phyloP scores from a whole-genome alignment of 2,113 vertebrate species.

The Ramphastos sulfuratus region DNA sequence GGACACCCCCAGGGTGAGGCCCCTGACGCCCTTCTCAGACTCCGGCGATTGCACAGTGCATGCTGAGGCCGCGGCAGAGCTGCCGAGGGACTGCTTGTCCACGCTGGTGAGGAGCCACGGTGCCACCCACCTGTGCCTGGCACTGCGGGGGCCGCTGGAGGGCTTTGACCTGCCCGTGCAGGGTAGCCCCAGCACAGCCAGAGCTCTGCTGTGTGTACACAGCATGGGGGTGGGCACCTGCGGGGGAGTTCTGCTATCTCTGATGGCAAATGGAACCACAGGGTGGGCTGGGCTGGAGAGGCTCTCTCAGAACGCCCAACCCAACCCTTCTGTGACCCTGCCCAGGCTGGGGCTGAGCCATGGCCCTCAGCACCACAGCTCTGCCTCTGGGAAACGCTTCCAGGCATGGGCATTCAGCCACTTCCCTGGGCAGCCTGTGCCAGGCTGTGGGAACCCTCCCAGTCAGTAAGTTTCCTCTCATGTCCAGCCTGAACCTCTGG shows the following conservation, averaged over 20 bases:
- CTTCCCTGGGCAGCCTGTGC: too few species aligned
- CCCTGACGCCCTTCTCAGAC: constrained; percentile 93
- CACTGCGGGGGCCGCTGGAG: not conserved
- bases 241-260: not conserved
- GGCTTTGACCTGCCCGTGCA: not conserved
- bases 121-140: not conserved
- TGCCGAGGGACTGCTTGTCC: constrained; percentile 87
- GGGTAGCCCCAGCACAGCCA: not conserved
- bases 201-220: not conserved
- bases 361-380: too few species aligned
- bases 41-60: constrained; percentile 87
- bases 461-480: too few species aligned
- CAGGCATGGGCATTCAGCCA: too few species aligned
- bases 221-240: too few species aligned
- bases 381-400: too few species aligned
- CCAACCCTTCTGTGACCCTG: too few species aligned
- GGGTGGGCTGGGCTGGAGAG: too few species aligned
- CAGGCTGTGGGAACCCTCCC: too few species aligned
- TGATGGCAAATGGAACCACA: not conserved
- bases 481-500: too few species aligned
- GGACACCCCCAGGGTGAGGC: constrained; percentile 79
- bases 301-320: too few species aligned
- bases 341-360: too few species aligned
- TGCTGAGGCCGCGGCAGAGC: constrained; percentile 39
- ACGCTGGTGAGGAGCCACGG: constrained; percentile 83